phyloP scores from a whole-genome alignment of 2,888 invertebrate species.

The Gonocerus acuteangulatus region DNA sequence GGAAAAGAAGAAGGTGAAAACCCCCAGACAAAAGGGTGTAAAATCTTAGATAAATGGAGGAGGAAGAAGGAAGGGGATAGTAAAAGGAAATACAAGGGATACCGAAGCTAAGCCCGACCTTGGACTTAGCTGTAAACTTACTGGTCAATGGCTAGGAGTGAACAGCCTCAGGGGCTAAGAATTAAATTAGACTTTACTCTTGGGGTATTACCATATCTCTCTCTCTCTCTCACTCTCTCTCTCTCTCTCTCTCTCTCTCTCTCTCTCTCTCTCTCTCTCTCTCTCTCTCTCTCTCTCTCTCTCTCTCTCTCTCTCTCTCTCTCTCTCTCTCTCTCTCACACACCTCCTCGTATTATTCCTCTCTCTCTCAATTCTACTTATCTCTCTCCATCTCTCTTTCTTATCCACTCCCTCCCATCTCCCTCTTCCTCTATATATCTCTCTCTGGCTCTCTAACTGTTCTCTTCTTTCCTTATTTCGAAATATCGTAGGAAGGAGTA shows the following conservation, averaged over 20 bases:
- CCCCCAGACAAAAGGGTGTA: too few species aligned
- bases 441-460: slow-evolving; percentile 6
- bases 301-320: not conserved
- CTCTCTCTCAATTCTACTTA: not conserved
- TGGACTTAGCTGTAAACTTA: too few species aligned
- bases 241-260: not conserved
- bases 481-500: too few species aligned
- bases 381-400: not conserved
- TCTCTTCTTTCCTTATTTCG: not conserved
- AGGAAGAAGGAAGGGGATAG: too few species aligned
- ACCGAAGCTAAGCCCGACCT: too few species aligned
- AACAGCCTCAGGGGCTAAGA: too few species aligned
- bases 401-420: not conserved
- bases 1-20: too few species aligned
- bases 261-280: not conserved
- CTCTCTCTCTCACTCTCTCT: not conserved
- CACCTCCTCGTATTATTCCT: not conserved
- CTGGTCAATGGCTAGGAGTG: too few species aligned
- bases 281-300: slow-evolving; percentile 10
- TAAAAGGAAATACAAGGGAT: too few species aligned
- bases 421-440: not conserved
- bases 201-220: not conserved
- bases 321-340: not conserved
- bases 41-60: too few species aligned
- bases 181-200: too few species aligned